Evolutionary conservation across 2,113 vertebrate species (phyloP), one percentile per base, ranked within the genome.

Genomic region (Spilogale gracilis): DNA sequence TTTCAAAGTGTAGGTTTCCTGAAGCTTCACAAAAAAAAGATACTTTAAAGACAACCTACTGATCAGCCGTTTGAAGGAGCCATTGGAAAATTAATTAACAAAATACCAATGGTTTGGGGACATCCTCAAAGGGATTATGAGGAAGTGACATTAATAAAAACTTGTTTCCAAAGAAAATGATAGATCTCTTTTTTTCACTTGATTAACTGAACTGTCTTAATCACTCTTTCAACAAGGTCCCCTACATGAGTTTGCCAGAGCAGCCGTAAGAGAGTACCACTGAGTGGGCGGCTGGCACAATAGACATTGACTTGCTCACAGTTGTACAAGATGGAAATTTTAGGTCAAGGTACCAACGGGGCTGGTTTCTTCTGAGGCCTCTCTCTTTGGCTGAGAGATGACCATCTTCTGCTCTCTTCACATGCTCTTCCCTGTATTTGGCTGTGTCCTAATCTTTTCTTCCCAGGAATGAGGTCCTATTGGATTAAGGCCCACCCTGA

Each of bases 1-100:
- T 97, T 96, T 95, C 25, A 56, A 82, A 82, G 54, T 67, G 27
- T 43, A 94, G 4, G 25, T 83, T 79, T 95, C 73, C 50, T 82
- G 45, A 88, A 94, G 23, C 18, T 50, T 95, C 32, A 81, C 1
- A n/a, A 82, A 81, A 95, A 90, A 90, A 83, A 61, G 45, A 32
- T 4, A 38, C 58, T 95, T 84, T 45, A 92, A 90, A 91, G 82
- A 85, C 58, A 78, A 79, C 48, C 20, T 91, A 96, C 20, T 94
- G 87, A 83, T 76, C 18, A 14, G 12, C 6, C 83, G 73, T 86
- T 63, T 94, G 76, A 71, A 97, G 30, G 17, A 60, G 13, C 38
- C 54, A 38, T 0, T 88, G 54, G 58, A 85, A 95, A 95, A 95
- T 78, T 54, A 92, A 96, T 87, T 58, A 92, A 67, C 67, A 60